These are phyloP conservation scores for Erythrocebus patas DNA, from an alignment of 2,113 vertebrate genomes.

Conservation along the genomic window DNA sequence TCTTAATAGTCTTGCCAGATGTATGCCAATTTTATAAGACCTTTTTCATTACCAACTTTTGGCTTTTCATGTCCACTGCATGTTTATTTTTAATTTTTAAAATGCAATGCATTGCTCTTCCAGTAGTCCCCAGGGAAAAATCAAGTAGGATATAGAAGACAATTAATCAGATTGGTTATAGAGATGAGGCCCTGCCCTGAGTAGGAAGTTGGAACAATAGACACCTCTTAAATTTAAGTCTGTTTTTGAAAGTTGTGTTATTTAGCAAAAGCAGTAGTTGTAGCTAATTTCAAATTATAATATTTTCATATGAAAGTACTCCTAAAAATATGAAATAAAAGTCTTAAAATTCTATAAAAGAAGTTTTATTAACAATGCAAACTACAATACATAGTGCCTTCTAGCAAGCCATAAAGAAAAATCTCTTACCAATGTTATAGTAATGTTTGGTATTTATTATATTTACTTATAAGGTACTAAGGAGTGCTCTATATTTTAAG, in stretches of 20 bases:
- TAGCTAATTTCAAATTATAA: neutral
- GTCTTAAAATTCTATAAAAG: neutral
- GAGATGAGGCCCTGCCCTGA: neutral
- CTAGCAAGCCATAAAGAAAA: conserved; percentile 1
- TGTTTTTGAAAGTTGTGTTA: neutral
- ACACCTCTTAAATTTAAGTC: neutral
- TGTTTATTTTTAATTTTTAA: neutral
- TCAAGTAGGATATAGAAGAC: neutral
- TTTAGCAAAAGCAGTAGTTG: neutral
- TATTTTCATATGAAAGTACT: neutral
- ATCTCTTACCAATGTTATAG: neutral
- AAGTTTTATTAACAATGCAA: neutral
- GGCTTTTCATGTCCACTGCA: neutral
- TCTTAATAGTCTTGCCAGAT: neutral
- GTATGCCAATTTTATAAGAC: neutral
- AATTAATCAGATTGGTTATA: neutral
- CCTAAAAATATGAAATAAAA: neutral
- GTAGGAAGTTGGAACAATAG: neutral
- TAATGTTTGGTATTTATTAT: neutral
- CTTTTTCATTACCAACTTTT: neutral
- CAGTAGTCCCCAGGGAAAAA: neutral
- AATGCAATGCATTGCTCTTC: neutral
- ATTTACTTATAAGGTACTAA: conserved; percentile 10
- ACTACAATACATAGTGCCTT: neutral
- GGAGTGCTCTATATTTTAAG: conserved; percentile 15